Base-by-base conservation (phyloP, 2,113 vertebrate species). In the Labrus mixtus region DNA sequence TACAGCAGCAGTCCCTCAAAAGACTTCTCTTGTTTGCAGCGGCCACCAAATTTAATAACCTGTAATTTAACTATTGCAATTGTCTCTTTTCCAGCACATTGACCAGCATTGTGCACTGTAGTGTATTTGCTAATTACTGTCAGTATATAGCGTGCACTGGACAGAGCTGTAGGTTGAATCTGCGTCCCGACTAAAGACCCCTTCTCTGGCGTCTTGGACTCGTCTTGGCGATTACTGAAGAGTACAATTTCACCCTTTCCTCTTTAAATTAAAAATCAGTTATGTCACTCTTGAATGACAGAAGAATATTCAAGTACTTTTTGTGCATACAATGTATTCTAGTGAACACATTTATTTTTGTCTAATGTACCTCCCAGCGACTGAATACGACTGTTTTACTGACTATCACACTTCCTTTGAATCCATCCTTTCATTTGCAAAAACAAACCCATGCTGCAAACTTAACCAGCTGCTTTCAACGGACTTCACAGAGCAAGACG, bases 1-100 rank as follows among this genome's bases (percentile, higher is more conserved):
- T 88, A 94, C 91, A 95, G 83, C 91, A 92, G 88, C 84, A 81
- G 78, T 59, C 69, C 79, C 85, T 81, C 78, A 84, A 75, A 91
- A 87, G 85, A 78, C 83, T 10, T 13, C 86, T 83, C 85, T 86
- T 91, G 80, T 92, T 89, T 87, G 82, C 86, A 62, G 83, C 75
- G 62, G 65, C 83, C 83, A 86, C 87, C 84, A 87, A 85, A 90
- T 83, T 74, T 78, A 90, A 91, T 91, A 86, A 89, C 81, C 82
- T 76, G 73, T 82, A 86, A 88, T 89, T 83, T 73, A 73, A 84
- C 77, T 62, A 73, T 81, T 73, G 68, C 83, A 83, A 81, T 85
- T 87, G 87, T 85, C 79, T 84, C 78, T 60, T 75, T 73, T 61
- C 41, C 48, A 68, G 77, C 64, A 81, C 78, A 85, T 55, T 82